Percentiles rank a stretch among this genome's conserved stretches.
Evolutionary conservation across 2,113 vertebrate genomes (phyloP).

Genomic region (Nannobrachium achirus): DNA sequence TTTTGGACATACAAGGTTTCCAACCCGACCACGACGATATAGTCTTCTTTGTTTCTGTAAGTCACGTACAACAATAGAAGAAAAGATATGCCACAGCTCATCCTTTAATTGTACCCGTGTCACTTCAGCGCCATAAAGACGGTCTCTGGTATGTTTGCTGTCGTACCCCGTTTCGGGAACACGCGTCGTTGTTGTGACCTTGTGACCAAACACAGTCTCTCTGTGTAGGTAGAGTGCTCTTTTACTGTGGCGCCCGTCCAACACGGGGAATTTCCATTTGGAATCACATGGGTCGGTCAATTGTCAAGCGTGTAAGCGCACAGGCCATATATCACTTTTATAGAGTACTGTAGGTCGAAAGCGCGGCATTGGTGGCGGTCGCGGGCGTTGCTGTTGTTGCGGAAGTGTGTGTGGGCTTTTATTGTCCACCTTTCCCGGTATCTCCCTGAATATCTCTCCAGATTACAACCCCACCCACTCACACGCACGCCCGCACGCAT

Average conservation of each 20-base stretch:
- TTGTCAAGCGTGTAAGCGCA: background rate
- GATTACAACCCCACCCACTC: background rate
- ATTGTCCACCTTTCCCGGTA: conserved; percentile 27
- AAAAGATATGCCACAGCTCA: too few species aligned
- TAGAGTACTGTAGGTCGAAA: background rate
- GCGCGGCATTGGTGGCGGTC: background rate
- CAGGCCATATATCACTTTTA: conserved; percentile 4
- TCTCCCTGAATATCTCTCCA: conserved; percentile 47
- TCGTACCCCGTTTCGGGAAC: background rate
- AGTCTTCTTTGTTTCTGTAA: too few species aligned
- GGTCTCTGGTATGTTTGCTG: background rate
- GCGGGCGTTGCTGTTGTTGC: background rate
- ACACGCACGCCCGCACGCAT: too few species aligned
- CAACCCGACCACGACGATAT: too few species aligned
- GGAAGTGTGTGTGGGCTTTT: background rate
- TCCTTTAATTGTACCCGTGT: too few species aligned
- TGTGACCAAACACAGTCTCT: background rate
- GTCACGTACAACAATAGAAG: too few species aligned
- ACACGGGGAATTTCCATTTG: conserved; percentile 4
- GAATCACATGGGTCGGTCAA: conserved; percentile 3
- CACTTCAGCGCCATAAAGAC: too few species aligned
- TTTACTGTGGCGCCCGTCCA: background rate
- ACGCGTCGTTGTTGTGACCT: background rate
- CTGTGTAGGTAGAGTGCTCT: background rate
- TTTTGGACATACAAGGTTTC: too few species aligned